Percentiles rank a stretch among this genome's conserved stretches.
These are phyloP conservation scores for Suillia variegata DNA, from an alignment of 2,888 invertebrate genomes.

Conservation along the genomic window DNA sequence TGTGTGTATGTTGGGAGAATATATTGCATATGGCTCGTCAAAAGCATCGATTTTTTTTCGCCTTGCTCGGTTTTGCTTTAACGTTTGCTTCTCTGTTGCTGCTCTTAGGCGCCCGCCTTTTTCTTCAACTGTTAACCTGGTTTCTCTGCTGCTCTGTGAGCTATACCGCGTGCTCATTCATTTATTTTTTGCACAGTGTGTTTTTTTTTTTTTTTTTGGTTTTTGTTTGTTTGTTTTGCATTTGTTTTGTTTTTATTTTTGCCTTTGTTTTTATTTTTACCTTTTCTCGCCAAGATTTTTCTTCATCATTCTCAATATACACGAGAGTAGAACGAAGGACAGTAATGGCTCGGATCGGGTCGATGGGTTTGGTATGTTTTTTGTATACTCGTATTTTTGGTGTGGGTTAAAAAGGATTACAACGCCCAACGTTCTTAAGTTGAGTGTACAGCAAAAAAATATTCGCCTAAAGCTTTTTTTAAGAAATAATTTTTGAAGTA, in stretches of 20 bases:
- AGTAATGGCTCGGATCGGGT: too few relatives aligned
- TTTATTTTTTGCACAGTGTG: slow-evolving; percentile 7
- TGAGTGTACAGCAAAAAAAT: too few relatives aligned
- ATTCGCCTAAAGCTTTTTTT: too few relatives aligned
- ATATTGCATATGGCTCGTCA: slow-evolving; percentile 1
- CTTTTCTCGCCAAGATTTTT: slow-evolving; percentile 37
- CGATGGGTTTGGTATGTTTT: too few relatives aligned
- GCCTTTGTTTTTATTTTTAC: slow-evolving; percentile 36
- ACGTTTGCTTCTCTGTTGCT: neutral
- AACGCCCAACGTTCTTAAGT: too few relatives aligned
- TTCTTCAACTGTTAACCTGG: slow-evolving; percentile 27
- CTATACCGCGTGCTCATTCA: slow-evolving; percentile 14
- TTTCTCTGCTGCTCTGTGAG: slow-evolving; percentile 12
- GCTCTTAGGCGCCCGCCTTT: neutral
- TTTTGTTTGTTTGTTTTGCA: slow-evolving; percentile 1
- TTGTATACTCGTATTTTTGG: too few relatives aligned
- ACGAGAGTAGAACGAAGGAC: neutral
- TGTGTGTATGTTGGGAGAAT: too few relatives aligned
- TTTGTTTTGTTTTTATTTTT: slow-evolving; percentile 25
- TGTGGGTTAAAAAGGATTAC: too few relatives aligned
- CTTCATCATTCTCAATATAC: neutral
- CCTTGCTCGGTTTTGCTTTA: neutral
- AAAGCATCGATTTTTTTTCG: slow-evolving; percentile 19
- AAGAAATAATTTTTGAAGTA: too few relatives aligned
- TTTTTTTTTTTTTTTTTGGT: slow-evolving; percentile 6